Conservation (phyloP, 2,113 vertebrate genomes). For the Etheostoma cragini region DNA sequence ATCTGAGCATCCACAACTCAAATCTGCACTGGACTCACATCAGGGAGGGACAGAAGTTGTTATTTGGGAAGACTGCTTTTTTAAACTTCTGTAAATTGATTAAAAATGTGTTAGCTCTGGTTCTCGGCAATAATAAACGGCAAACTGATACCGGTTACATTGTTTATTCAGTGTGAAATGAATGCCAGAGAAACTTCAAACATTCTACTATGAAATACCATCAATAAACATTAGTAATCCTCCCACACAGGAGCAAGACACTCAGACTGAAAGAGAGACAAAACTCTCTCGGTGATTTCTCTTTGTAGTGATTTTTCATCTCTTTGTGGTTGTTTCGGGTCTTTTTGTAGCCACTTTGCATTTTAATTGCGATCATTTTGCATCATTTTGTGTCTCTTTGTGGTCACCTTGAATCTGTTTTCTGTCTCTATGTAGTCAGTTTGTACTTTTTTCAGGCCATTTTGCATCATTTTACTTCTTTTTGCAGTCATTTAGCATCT, state of each 20-base stretch:
- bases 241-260: neutral
- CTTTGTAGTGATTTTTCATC: neutral
- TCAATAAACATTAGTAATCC: neutral
- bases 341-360: no score
- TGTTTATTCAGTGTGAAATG: neutral
- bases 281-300: neutral
- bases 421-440: neutral
- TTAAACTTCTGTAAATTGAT: no score
- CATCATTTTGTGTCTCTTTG: neutral
- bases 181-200: neutral
- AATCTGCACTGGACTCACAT: no score
- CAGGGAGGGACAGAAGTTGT: neutral
- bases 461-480: neutral
- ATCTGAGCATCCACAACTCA: no score
- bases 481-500: neutral
- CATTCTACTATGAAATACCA: neutral
- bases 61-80: neutral
- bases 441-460: neutral
- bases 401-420: neutral
- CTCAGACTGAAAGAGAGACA: neutral
- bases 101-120: no score
- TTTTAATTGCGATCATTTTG: no score
- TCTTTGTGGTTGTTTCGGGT: no score
- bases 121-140: no score
- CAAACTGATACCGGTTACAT: no score